Percentiles rank a stretch among this genome's conserved stretches.
phyloP scores from a whole-genome alignment of 92 coral and sea anemone species.

The Phenganax subtilis region DNA sequence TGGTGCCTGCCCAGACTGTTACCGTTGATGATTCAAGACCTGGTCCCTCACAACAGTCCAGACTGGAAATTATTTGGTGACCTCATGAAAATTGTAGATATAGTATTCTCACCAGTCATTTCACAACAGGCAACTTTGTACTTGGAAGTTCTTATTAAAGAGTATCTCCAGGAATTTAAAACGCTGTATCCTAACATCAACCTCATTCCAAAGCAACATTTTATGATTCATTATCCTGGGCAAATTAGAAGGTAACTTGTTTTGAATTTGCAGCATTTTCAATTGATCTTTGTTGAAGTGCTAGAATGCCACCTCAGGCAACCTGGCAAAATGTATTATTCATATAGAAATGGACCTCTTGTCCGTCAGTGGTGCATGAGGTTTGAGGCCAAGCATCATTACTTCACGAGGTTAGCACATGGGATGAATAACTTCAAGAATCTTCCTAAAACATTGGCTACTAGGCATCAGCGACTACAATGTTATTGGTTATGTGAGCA shows the following conservation, averaged over 20 bases:
- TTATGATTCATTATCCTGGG: conserved; percentile 51
- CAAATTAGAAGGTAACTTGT: conserved; percentile 33
- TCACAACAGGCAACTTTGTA: conserved; percentile 26
- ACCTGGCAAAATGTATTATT: no score
- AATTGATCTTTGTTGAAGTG: no score
- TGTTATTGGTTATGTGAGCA: no score
- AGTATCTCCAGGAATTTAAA: conserved; percentile 43
- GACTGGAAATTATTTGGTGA: conserved; percentile 43
- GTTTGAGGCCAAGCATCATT: no score
- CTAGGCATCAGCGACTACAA: no score
- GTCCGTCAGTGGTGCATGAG: no score
- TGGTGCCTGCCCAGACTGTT: conserved; percentile 49
- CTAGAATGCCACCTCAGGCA: no score
- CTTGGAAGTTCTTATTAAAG: conserved; percentile 44
- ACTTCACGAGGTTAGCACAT: no score
- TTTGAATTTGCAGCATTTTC: no score
- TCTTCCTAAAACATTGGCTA: no score
- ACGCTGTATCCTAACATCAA: conserved; percentile 39
- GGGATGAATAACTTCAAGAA: no score
- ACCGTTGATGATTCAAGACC: conserved; percentile 41
- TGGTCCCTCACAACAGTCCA: conserved; percentile 35
- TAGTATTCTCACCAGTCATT: conserved; percentile 45
- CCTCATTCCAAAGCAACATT: conserved; percentile 55
- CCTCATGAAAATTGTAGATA: conserved; percentile 50
- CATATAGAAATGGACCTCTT: no score